Percentiles rank a stretch among this genome's conserved stretches.
These are phyloP conservation scores for Ladona fulva DNA, from an alignment of 1,140 invertebrate genomes.

Conservation along the genomic window DNA sequence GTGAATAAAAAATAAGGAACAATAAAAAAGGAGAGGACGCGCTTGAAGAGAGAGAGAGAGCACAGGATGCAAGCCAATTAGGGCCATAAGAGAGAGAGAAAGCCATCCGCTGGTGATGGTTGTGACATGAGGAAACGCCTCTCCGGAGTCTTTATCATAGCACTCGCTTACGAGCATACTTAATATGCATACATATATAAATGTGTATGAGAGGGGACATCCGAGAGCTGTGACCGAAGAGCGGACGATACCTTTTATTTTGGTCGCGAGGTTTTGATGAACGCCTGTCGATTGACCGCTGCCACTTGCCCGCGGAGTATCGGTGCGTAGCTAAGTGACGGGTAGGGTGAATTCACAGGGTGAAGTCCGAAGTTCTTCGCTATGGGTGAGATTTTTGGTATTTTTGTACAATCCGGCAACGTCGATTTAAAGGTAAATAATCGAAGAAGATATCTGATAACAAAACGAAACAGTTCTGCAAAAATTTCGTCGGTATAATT, in stretches of 20 bases:
- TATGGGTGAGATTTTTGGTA: too few relatives aligned
- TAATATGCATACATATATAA: not conserved
- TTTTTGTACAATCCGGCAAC: too few relatives aligned
- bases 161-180: not conserved
- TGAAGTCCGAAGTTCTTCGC: too few relatives aligned
- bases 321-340: too few relatives aligned
- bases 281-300: not conserved
- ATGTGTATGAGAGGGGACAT: not conserved
- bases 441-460: too few relatives aligned
- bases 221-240: not conserved
- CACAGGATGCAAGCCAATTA: not conserved
- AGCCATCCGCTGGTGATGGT: not conserved
- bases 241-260: not conserved
- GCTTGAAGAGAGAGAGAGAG: not conserved
- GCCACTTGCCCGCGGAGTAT: too few relatives aligned
- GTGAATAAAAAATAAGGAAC: not conserved
- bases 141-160: not conserved
- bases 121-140: not conserved
- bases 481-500: too few relatives aligned
- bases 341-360: too few relatives aligned
- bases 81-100: not conserved
- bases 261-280: not conserved
- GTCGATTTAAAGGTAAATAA: too few relatives aligned
- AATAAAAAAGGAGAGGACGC: not conserved
- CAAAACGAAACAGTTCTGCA: too few relatives aligned